Conservation (phyloP, 2,888 invertebrate genomes). For the Heliconius cydno region DNA sequence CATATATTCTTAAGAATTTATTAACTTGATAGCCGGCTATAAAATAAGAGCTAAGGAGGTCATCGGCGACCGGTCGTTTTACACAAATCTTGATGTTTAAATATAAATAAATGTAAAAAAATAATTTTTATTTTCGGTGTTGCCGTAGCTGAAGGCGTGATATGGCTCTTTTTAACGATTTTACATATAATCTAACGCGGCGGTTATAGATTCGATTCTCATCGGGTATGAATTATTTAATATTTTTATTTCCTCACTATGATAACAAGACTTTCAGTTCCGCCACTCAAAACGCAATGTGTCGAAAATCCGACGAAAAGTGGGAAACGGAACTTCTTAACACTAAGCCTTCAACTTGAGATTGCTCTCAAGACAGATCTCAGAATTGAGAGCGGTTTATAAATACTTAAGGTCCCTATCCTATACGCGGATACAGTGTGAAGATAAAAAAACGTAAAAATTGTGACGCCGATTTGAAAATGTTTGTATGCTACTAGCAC, state of each 20-base stretch:
- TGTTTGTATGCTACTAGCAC: too few species aligned
- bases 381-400: too few species aligned
- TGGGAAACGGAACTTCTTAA: neutral
- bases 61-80: constrained; percentile 63
- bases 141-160: constrained; percentile 27
- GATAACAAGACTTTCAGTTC: neutral
- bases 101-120: constrained; percentile 46
- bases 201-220: neutral
- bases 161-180: constrained; percentile 18
- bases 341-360: too few species aligned
- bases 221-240: neutral
- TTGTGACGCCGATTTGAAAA: too few species aligned
- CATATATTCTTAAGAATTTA: constrained; percentile 68
- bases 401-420: too few species aligned
- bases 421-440: too few species aligned
- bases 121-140: constrained; percentile 42
- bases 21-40: constrained; percentile 67
- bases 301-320: neutral
- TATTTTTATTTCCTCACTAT: neutral
- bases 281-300: neutral
- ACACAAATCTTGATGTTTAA: constrained; percentile 51
- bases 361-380: too few species aligned
- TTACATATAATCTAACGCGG: neutral
- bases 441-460: too few species aligned
- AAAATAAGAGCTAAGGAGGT: constrained; percentile 72